Evolutionary conservation across 2,113 vertebrate genomes (phyloP).

Genomic region (Empidonax alnorum): DNA sequence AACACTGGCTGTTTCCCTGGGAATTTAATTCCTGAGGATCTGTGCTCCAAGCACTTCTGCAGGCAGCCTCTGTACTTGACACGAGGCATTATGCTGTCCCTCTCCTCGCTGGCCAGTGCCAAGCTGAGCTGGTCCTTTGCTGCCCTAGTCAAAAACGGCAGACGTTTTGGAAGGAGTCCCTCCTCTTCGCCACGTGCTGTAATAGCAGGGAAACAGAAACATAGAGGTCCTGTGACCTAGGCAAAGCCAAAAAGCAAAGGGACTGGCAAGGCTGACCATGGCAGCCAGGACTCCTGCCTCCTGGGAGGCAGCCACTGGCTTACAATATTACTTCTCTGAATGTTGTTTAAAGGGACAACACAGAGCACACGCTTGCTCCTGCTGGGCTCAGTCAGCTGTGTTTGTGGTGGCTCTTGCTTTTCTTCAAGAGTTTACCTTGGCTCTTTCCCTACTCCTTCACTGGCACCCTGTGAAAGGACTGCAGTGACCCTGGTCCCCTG

Average conservation of each 20-base stretch:
- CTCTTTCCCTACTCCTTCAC: neutral
- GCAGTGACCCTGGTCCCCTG: neutral
- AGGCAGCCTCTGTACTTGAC: neutral
- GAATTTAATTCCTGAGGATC: neutral
- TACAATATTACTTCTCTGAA: neutral
- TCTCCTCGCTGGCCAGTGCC: accelerated
- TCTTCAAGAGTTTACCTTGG: neutral
- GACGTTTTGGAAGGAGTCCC: neutral
- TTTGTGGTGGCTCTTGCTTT: neutral
- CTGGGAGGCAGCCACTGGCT: neutral
- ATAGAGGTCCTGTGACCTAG: neutral
- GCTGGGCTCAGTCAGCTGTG: neutral
- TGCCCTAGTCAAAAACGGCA: neutral
- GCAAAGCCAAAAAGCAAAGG: neutral
- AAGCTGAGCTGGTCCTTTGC: neutral
- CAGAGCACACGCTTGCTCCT: neutral
- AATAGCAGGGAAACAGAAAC: neutral
- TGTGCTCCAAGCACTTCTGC: neutral
- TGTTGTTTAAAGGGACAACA: neutral
- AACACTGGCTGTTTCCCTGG: neutral
- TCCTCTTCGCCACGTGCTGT: neutral
- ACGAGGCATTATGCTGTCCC: neutral
- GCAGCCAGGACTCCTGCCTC: neutral
- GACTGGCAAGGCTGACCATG: neutral
- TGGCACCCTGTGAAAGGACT: neutral